Conservation (phyloP, 2,888 invertebrate genomes). For the Zygogramma bicolorata region DNA sequence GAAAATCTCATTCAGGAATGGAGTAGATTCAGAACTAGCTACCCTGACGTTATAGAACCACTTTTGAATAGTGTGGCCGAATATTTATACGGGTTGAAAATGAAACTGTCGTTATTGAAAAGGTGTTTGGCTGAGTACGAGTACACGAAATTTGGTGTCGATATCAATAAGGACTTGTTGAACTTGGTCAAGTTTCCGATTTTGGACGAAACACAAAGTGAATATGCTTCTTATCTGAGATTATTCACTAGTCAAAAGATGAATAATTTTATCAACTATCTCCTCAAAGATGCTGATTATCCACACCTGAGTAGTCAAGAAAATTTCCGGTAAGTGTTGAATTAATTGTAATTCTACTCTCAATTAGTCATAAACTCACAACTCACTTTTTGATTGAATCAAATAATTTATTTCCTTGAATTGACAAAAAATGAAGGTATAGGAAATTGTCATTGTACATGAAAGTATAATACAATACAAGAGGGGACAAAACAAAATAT, state of each 20-base stretch:
- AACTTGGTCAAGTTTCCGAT: slow-evolving; percentile 71
- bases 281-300: slow-evolving; percentile 47
- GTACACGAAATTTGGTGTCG: slow-evolving; percentile 24
- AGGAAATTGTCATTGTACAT: too few relatives aligned
- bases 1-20: slow-evolving; percentile 66
- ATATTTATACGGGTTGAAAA: slow-evolving; percentile 74
- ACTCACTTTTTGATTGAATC: too few relatives aligned
- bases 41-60: slow-evolving; percentile 84
- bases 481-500: neutral
- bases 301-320: slow-evolving; percentile 58
- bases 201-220: slow-evolving; percentile 58
- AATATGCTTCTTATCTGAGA: slow-evolving; percentile 66
- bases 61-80: slow-evolving; percentile 77
- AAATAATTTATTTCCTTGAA: too few relatives aligned
- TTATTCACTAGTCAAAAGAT: slow-evolving; percentile 62
- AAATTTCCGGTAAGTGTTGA: slow-evolving; percentile 68
- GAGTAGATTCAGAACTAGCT: slow-evolving; percentile 74
- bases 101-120: slow-evolving; percentile 70
- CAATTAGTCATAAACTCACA: slow-evolving; percentile 9
- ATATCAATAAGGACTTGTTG: slow-evolving; percentile 55
- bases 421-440: too few relatives aligned
- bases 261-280: slow-evolving; percentile 52
- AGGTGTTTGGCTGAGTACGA: slow-evolving; percentile 65
- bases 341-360: neutral
- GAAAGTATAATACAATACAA: too few relatives aligned